Evolutionary conservation across 2,797 vertebrate genomes (phyloP).

Genomic region (Tenualosa ilisha): DNA sequence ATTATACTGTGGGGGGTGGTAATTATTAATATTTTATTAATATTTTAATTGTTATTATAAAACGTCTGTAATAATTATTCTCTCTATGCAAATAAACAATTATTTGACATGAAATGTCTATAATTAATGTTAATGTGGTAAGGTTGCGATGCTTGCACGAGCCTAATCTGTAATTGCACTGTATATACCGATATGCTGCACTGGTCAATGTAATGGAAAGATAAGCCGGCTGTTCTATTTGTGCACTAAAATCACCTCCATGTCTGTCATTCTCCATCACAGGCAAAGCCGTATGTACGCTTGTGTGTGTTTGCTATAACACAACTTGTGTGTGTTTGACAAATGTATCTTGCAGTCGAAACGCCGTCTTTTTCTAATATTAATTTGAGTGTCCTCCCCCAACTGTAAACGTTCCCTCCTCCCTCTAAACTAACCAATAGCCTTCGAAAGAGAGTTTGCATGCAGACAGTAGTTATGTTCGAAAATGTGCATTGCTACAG

Average conservation of each 20-base stretch:
- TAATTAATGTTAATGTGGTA: no score
- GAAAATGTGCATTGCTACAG: conserved; percentile 22
- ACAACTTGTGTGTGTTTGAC: background rate
- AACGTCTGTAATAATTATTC: no score
- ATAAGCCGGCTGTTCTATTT: no score
- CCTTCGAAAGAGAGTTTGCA: conserved; percentile 1
- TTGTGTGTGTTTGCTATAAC: background rate
- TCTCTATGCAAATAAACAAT: no score
- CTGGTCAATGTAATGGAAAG: background rate
- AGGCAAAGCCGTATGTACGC: background rate
- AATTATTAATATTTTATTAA: no score
- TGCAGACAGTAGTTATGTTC: background rate
- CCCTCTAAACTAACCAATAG: background rate
- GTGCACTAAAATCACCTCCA: no score
- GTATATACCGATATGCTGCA: background rate
- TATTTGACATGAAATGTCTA: no score
- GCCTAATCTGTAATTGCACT: background rate
- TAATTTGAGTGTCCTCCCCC: conserved; percentile 7
- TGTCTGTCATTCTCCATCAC: background rate
- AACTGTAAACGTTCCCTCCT: conserved; percentile 12
- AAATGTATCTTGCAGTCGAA: background rate
- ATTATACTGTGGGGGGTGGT: background rate
- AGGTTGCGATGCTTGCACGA: background rate
- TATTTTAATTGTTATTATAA: no score
- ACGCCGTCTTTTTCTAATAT: background rate